These are phyloP conservation scores for Phasianus colchicus DNA, from an alignment of 2,113 vertebrate genomes.

Conservation along the genomic window DNA sequence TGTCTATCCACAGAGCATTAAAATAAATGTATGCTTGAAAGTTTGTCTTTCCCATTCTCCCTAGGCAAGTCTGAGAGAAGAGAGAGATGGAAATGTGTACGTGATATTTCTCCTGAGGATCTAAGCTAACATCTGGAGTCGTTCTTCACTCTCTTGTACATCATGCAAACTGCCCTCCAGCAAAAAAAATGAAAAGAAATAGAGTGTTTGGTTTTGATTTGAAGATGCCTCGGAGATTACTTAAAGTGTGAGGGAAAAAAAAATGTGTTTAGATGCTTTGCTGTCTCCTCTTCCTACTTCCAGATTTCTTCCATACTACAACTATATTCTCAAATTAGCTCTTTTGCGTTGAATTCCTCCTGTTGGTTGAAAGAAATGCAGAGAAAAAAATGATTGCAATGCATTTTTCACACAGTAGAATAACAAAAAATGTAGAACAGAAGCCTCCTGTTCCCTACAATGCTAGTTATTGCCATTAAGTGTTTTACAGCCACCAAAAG, in stretches of 20 bases:
- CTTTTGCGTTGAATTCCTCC: not conserved
- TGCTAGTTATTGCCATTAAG: not conserved
- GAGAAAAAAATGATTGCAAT: not conserved
- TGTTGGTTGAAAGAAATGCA: not conserved
- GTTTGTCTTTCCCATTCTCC: not conserved
- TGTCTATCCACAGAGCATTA: not conserved
- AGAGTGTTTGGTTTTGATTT: not conserved
- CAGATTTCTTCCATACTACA: not conserved
- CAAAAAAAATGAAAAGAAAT: not conserved
- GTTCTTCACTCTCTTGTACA: not conserved
- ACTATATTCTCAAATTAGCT: not conserved
- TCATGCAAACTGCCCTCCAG: not conserved
- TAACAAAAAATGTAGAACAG: not conserved
- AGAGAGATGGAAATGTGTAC: not conserved
- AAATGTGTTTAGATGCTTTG: not conserved
- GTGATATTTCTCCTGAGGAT: not conserved
- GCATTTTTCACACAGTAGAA: not conserved
- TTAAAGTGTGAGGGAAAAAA: not conserved
- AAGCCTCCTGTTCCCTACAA: accelerated
- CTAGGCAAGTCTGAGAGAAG: not conserved
- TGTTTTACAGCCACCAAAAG: not conserved
- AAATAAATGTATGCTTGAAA: not conserved
- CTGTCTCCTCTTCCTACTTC: not conserved
- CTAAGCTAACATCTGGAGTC: not conserved
- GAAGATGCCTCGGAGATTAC: not conserved